Evolutionary conservation across 1,140 invertebrate species (phyloP).

Genomic region (Holcopasites calliopsidis): DNA sequence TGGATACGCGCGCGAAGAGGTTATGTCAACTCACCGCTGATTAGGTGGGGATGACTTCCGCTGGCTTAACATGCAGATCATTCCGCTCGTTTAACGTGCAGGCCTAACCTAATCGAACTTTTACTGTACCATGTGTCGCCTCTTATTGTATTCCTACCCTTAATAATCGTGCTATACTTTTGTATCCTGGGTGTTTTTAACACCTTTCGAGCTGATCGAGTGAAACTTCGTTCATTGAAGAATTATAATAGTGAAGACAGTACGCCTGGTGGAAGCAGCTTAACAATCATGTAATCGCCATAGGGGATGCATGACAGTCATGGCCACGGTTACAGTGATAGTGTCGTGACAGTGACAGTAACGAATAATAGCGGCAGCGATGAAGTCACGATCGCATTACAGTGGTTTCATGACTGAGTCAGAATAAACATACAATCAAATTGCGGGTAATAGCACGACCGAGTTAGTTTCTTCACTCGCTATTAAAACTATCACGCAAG

Average conservation of each 20-base stretch:
- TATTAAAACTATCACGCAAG: background rate
- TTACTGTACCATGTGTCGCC: no score
- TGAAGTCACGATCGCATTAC: constrained; percentile 8
- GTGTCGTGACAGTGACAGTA: background rate
- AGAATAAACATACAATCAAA: background rate
- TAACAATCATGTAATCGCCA: background rate
- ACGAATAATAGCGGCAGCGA: constrained; percentile 1
- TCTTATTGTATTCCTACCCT: no score
- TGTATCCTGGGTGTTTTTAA: no score
- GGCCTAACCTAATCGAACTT: no score
- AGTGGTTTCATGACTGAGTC: background rate
- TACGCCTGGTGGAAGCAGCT: background rate
- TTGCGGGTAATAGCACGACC: background rate
- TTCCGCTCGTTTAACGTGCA: no score
- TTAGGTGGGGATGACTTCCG: no score
- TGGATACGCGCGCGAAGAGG: no score
- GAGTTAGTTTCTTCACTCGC: background rate
- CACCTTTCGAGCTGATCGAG: no score
- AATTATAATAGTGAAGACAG: background rate
- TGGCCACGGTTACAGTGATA: background rate
- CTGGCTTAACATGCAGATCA: no score
- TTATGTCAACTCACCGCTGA: no score
- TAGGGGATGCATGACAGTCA: background rate
- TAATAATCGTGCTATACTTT: no score
- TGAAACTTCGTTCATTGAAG: no score